Evolutionary conservation across 2,888 invertebrate genomes (phyloP), one percentile per base, ranked within the genome.

Genomic region (Dione juno): DNA sequence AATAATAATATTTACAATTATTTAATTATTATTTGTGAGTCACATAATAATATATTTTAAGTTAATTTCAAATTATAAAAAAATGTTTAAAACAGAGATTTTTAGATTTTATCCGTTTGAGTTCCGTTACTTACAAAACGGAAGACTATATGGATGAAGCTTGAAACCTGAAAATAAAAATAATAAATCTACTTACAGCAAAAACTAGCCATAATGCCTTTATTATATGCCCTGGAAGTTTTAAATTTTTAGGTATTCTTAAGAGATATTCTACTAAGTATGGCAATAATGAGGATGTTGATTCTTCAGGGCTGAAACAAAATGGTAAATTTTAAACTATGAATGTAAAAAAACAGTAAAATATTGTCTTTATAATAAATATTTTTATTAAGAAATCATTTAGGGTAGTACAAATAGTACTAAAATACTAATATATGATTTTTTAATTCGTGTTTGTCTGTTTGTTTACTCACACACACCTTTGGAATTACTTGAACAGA

Each of bases 151-250:
- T 54, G 1, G 1, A 7, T 10, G 0, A n/a, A 9, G 8, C n/a
- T n/a, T 9, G 8, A 54, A 28, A 35, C 13, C 0, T 0, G 14
- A 54, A 10, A 54, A 28, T 16, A 16, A 16, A 16, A 48, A 13
- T 3, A 59, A 59, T 21, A 19, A 59, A 59, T 61, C 5, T 67
- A 84, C 77, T 88, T 85, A 92, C 92, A 65, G 92, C 90, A 76
- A 91, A 90, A 1, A 92, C 89, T 8, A 93, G 91, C 92, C 92
- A 92, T 0, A 93, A 74, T 1, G 92, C 90, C 81, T 93, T 93
- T 57, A 89, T 82, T 67, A 92, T 90, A 71, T 92, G 89, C 0
- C 85, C 77, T 1, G 92, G 92, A 3, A 88, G 88, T n/a, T 77
- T 82, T 58, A 83, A 83, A 0, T 79, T 71, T 57, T 77, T 81